Evolutionary conservation across 2,113 vertebrate genomes (phyloP), one percentile per base, ranked within the genome.

Genomic region (Macquaria australasica): DNA sequence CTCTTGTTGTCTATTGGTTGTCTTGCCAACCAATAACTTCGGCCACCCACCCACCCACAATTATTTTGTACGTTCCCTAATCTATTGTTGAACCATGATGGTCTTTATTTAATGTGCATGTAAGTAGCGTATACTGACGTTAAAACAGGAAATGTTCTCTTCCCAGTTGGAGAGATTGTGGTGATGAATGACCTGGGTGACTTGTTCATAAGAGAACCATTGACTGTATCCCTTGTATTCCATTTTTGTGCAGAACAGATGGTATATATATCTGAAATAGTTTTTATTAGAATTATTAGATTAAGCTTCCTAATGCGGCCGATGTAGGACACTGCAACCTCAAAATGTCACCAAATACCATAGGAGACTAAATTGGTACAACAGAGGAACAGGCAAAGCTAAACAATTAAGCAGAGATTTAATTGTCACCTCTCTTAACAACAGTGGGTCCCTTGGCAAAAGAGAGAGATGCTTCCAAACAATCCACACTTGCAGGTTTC

Each of bases 391-490:
- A 37, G 51, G 23, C 37, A 81, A 48, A 66, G 34, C 28, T 68
- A 34, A 79, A 66, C 75, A 86, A 73, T 79, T 58, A 79, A 23
- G 20, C 21, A 8, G 16, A 41, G 31, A 79, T 64, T 77, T 70
- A 79, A 82, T 68, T 78, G 37, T 53, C 80, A 75, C 5, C 31
- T 66, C 16, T 43, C 37, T 41, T 37, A 43, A 72, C 72, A 81
- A 63, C 43, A 48, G 20, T 21, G 34, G 31, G 43, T 83, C 37
- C 72, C 28, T 16, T 31, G 62, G 62, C 25, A 53, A 77, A 87
- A 77, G 18, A 48, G 6, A 64, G 28, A 50, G 51, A 73, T 48
- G 56, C 60, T 50, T 68, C 14, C 31, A 66, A 31, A 76, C 21
- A 51, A 71, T 71, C 37, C 64, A 69, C 45, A 75, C 64, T 51